Evolutionary conservation across 2,797 vertebrate species (phyloP), one percentile per base, ranked within the genome.

Genomic region (Malurus leucopterus): DNA sequence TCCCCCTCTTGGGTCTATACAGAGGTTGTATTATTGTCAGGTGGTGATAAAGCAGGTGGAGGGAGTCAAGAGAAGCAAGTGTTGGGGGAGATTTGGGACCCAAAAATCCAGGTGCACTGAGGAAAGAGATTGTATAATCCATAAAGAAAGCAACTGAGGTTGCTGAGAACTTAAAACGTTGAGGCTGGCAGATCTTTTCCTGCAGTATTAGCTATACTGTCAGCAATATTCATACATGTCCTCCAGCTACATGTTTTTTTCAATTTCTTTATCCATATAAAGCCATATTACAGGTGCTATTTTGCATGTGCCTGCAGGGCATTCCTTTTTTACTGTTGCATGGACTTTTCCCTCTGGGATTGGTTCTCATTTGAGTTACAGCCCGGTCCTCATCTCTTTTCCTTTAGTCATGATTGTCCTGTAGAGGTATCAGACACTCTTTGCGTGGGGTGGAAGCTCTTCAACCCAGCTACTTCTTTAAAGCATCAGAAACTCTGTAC

Each of bases 1-100:
- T 92, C 89, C 90, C 77, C 32, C n/a, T 93, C 68, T 27, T 84
- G 76, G 61, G 77, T 30, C 83, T 92, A 18, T 84, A 63, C 32
- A 85, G 73, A 51, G 43, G 2, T 55, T 84, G 59, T 82, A 63
- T 84, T 84, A 61, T 63, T 91, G 73, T 86, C 82, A 81, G 50
- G 47, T 57, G 40, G 8, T 62, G 65, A 84, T 68, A 76, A 70
- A 55, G 61, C 78, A 76, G 32, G 30, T 84, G 49, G 74, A 82
- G 50, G 32, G 68, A 73, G 26, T 70, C 40, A 61, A 19, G 19
- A 59, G 69, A 83, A 75, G 47, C n/a, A 46, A 71, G 26, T 65
- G 46, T 63, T 63, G 55, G 38, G 46, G 29, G 81, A 59, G 23
- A 8, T 72, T 74, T 90, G 61, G 23, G 13, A 81, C 40, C 18